Conservation (phyloP, 2,888 invertebrate genomes). For the Thera obeliscata region DNA sequence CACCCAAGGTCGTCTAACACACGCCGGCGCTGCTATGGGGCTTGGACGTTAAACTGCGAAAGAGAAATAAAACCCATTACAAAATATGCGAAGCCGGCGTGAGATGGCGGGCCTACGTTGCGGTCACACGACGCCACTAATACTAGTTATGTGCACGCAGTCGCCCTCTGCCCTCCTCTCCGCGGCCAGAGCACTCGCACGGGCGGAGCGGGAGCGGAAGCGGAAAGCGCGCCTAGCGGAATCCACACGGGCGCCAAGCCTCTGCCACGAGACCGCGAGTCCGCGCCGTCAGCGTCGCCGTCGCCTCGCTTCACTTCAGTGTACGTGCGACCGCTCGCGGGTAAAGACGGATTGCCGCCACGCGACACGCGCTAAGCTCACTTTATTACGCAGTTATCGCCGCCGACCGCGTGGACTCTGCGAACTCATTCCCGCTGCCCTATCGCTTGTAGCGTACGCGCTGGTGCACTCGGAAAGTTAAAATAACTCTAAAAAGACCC, state of each 20-base stretch:
- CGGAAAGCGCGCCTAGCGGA: conserved; percentile 45
- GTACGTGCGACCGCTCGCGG: conserved; percentile 79
- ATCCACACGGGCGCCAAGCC: conserved; percentile 69
- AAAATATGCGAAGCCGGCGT: conserved; percentile 45
- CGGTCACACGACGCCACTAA: conserved; percentile 70
- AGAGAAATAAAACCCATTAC: conserved; percentile 59
- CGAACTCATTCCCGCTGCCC: conserved; percentile 52
- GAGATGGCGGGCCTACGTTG: conserved; percentile 55
- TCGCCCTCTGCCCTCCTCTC: conserved; percentile 50
- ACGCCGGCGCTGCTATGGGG: conserved; percentile 34
- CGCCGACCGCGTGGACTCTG: conserved; percentile 77
- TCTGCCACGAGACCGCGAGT: conserved; percentile 47
- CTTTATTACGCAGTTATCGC: conserved; percentile 81
- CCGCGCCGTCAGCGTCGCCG: conserved; percentile 28
- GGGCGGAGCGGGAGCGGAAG: conserved; percentile 47
- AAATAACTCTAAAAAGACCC: conserved; percentile 44
- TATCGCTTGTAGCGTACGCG: conserved; percentile 39
- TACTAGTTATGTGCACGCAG: conserved; percentile 63
- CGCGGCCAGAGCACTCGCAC: conserved; percentile 42
- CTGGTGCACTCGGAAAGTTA: conserved; percentile 40
- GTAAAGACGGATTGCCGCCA: conserved; percentile 65
- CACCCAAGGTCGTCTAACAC: conserved; percentile 50
- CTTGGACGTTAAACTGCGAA: conserved; percentile 52
- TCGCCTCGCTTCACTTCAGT: conserved; percentile 66
- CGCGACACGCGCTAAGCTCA: conserved; percentile 60